A percentile compares a stretch with the other conserved stretches of the same genome.
phyloP scores from a whole-genome alignment of 2,797 vertebrate genomes.

The Paedocypris micromegethes region DNA sequence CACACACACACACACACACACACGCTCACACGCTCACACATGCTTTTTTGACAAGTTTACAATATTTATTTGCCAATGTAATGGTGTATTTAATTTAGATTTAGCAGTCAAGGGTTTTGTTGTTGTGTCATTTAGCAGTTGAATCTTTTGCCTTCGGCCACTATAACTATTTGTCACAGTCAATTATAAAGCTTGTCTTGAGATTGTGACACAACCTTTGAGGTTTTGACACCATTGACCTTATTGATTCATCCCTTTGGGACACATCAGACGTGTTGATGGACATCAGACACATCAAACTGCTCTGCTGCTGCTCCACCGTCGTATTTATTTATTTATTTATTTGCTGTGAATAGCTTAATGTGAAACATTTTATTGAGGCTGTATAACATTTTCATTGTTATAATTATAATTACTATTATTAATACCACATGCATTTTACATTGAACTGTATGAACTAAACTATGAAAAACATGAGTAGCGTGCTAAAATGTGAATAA shows the following conservation, averaged over 20 bases:
- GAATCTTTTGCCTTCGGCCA: slow-evolving; percentile 1
- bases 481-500: too few species aligned
- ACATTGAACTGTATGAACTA: too few species aligned
- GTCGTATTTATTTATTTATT: too few species aligned
- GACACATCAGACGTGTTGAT: slow-evolving; percentile 30
- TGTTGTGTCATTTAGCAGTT: neutral
- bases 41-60: neutral
- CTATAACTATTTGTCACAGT: slow-evolving; percentile 11
- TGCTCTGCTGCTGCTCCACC: neutral
- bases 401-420: too few species aligned
- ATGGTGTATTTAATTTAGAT: too few species aligned
- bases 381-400: too few species aligned
- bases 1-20: neutral
- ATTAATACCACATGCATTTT: too few species aligned
- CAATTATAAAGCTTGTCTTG: slow-evolving; percentile 18
- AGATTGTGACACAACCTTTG: neutral
- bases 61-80: too few species aligned
- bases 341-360: too few species aligned
- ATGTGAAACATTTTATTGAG: too few species aligned
- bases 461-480: too few species aligned
- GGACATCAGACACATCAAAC: slow-evolving; percentile 14
- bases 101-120: neutral
- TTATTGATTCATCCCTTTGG: slow-evolving; percentile 18
- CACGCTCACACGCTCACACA: neutral
- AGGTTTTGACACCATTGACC: slow-evolving; percentile 23